Percentiles rank a stretch among this genome's conserved stretches.
phyloP scores from a whole-genome alignment of 2,113 vertebrate genomes.

The Scartelaos histophorus region DNA sequence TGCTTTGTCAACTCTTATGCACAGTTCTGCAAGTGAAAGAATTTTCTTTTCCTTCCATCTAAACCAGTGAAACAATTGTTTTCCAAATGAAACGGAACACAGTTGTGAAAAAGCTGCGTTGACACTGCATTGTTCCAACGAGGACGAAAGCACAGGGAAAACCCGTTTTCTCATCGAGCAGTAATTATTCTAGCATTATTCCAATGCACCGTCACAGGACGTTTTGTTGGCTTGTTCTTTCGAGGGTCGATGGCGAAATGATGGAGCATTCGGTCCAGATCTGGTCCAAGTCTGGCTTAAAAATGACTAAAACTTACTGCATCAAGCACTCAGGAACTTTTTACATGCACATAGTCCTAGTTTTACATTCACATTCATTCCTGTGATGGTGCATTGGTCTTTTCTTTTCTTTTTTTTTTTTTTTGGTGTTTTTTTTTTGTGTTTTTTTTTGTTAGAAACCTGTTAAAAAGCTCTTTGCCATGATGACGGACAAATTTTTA shows the following conservation, averaged over 20 bases:
- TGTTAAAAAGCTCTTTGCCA: too few species aligned
- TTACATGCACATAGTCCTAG: constrained; percentile 46
- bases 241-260: too few species aligned
- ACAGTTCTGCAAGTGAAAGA: constrained; percentile 27
- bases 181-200: constrained; percentile 21
- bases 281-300: constrained; percentile 8
- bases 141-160: constrained; percentile 42
- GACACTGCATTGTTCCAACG: constrained; percentile 30
- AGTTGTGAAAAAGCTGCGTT: constrained; percentile 6
- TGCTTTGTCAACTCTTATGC: constrained; percentile 16
- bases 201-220: constrained; percentile 61
- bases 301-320: constrained; percentile 20
- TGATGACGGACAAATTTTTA: too few species aligned
- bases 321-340: constrained; percentile 73
- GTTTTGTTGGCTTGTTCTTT: neutral
- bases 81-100: neutral
- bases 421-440: constrained; percentile 27
- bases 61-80: neutral
- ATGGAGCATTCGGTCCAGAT: neutral
- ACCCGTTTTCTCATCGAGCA: constrained; percentile 10
- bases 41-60: constrained; percentile 2
- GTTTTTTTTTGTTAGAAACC: too few species aligned
- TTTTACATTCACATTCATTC: constrained; percentile 47
- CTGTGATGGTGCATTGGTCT: constrained; percentile 69
- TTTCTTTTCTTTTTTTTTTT: constrained; percentile 34